phyloP scores from a whole-genome alignment of 1,140 invertebrate species.

The Glossosoma conforme region DNA sequence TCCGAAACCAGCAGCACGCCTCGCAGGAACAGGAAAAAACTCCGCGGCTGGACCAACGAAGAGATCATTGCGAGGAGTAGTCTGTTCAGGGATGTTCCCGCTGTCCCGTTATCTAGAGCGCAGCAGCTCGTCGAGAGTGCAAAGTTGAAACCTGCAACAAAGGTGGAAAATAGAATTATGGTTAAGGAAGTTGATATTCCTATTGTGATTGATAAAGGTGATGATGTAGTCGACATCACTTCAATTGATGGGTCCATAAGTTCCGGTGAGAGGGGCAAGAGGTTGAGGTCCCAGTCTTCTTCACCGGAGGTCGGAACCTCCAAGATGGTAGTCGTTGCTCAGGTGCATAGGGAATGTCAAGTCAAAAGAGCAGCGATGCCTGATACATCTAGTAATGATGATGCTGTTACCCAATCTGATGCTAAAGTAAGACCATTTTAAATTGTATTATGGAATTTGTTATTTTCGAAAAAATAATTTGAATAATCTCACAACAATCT shows the following conservation, averaged over 20 bases:
- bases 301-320: slow-evolving; percentile 7
- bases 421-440: neutral
- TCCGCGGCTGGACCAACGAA: slow-evolving; percentile 17
- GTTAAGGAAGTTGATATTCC: neutral
- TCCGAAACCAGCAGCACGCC: slow-evolving; percentile 5
- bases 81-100: slow-evolving; percentile 16
- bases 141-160: neutral
- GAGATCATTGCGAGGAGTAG: slow-evolving; percentile 18
- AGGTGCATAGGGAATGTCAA: slow-evolving; percentile 12
- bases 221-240: no score
- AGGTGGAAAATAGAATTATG: neutral
- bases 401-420: no score
- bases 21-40: slow-evolving; percentile 19
- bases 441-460: no score
- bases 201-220: neutral
- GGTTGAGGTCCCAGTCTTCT: neutral
- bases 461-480: no score
- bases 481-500: no score
- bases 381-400: no score
- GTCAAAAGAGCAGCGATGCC: no score
- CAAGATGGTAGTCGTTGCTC: slow-evolving; percentile 12
- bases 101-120: no score
- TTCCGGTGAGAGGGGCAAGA: neutral
- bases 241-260: slow-evolving; percentile 1
- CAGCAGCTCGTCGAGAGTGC: neutral